Conservation (phyloP, 1,140 invertebrate genomes). For the Chymomyza costata region DNA sequence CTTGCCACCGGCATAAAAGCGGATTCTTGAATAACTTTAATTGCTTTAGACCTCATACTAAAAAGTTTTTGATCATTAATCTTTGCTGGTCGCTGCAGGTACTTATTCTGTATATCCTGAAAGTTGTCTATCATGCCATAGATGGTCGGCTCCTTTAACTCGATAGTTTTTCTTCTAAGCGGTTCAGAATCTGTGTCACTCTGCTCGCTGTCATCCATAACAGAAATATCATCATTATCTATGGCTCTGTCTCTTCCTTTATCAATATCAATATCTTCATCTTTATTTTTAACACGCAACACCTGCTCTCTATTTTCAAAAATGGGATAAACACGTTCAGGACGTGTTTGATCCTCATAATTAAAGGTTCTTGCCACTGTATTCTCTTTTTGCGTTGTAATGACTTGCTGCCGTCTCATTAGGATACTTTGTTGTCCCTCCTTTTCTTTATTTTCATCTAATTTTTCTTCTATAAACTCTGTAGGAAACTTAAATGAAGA, state of each 20-base stretch:
- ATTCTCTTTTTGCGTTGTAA: too few species aligned
- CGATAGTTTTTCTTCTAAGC: too few species aligned
- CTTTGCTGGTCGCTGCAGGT: neutral
- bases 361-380: too few species aligned
- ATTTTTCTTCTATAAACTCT: conserved; percentile 35
- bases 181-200: too few species aligned
- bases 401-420: neutral
- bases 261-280: too few species aligned
- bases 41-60: too few species aligned
- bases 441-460: neutral
- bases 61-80: conserved; percentile 25
- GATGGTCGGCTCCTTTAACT: neutral
- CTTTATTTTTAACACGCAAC: too few species aligned
- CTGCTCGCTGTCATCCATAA: too few species aligned
- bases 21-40: too few species aligned
- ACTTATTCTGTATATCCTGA: conserved; percentile 29
- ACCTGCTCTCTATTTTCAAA: conserved; percentile 7
- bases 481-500: conserved; percentile 61
- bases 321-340: conserved; percentile 47
- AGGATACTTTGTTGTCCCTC: neutral
- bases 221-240: too few species aligned
- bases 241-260: too few species aligned
- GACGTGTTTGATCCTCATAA: conserved; percentile 39
- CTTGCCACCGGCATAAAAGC: too few species aligned
- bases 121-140: conserved; percentile 16